Evolutionary conservation across 2,113 vertebrate genomes (phyloP).

Genomic region (Elgaria multicarinata): DNA sequence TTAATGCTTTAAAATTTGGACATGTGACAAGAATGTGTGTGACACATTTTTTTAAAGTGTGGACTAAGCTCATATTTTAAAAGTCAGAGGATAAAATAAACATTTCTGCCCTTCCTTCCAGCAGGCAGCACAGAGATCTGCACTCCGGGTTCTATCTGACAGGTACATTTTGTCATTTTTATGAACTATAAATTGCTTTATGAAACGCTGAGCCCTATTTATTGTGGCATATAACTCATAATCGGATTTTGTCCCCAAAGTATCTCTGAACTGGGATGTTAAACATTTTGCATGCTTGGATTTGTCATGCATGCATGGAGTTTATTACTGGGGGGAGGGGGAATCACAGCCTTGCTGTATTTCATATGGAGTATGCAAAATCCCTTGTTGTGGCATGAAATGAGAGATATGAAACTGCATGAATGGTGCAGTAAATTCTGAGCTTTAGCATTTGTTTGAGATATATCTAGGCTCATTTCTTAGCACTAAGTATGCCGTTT

Average conservation of each 20-base stretch:
- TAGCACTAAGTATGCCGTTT: constrained; percentile 77
- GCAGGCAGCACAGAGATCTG: constrained; percentile 84
- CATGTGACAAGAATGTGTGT: constrained; percentile 74
- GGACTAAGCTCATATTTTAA: constrained; percentile 80
- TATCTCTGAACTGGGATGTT: constrained; percentile 81
- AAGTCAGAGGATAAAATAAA: constrained; percentile 85
- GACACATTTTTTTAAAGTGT: constrained; percentile 68
- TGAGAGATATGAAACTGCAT: constrained; percentile 75
- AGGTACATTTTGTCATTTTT: constrained; percentile 89
- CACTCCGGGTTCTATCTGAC: constrained; percentile 82
- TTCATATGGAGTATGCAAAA: constrained; percentile 79
- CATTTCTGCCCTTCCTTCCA: constrained; percentile 84
- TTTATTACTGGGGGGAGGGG: constrained; percentile 73
- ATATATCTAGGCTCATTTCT: constrained; percentile 76
- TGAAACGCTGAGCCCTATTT: constrained; percentile 84
- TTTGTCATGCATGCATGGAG: constrained; percentile 82
- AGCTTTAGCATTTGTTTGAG: constrained; percentile 71
- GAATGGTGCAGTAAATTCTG: constrained; percentile 76
- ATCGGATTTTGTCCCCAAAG: constrained; percentile 82
- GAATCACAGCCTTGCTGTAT: constrained; percentile 75
- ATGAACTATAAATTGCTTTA: constrained; percentile 88
- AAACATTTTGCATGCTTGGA: constrained; percentile 83
- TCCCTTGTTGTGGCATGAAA: constrained; percentile 77
- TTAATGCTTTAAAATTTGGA: constrained; percentile 70
- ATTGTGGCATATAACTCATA: constrained; percentile 85